phyloP scores from a whole-genome alignment of 1,140 invertebrate genomes.

The Piezodorus guildinii region DNA sequence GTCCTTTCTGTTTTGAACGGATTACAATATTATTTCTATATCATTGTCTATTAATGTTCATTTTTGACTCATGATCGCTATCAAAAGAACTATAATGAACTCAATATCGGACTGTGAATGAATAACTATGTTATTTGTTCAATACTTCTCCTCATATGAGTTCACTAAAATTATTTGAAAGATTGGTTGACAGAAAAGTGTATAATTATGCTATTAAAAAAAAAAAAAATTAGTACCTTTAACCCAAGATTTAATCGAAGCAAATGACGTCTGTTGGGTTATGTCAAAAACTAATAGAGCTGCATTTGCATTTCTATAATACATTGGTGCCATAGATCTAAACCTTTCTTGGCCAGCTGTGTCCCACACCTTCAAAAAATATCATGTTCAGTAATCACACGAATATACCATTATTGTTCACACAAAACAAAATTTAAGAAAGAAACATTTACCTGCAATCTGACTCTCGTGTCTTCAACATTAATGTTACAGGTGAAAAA shows the following conservation, averaged over 20 bases:
- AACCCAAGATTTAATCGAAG: conserved; percentile 66
- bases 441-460: conserved; percentile 48
- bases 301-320: conserved; percentile 80
- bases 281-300: conserved; percentile 29
- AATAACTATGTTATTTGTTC: background rate
- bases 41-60: too few relatives aligned
- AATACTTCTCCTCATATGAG: too few relatives aligned
- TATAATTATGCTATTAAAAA: too few relatives aligned
- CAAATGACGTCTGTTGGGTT: conserved; percentile 46
- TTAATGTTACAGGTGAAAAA: conserved; percentile 76
- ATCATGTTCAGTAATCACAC: too few relatives aligned
- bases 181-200: too few relatives aligned
- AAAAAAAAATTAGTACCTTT: conserved; percentile 35
- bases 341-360: conserved; percentile 82
- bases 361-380: conserved; percentile 61
- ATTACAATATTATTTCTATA: too few relatives aligned
- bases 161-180: too few relatives aligned
- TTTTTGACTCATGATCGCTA: too few relatives aligned
- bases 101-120: background rate
- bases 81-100: too few relatives aligned
- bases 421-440: background rate
- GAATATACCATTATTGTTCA: background rate
- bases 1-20: too few relatives aligned
- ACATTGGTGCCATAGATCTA: conserved; percentile 81
- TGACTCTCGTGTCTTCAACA: conserved; percentile 52